Percentiles rank a stretch among this genome's conserved stretches.
Evolutionary conservation across 2,113 vertebrate genomes (phyloP).

Genomic region (Sebastes schlegelii): DNA sequence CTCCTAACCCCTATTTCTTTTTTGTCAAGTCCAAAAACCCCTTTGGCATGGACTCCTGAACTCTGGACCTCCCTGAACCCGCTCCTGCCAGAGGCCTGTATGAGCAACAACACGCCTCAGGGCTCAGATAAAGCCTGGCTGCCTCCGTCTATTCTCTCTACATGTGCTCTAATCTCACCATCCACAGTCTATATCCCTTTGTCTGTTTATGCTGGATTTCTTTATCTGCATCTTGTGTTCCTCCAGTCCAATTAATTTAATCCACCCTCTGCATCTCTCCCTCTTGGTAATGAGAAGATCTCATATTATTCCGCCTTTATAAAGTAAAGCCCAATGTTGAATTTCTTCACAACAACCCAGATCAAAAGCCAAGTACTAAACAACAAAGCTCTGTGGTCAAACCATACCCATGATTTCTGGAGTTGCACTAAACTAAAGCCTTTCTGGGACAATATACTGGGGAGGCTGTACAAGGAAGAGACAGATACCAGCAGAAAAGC

Average conservation of each 20-base stretch:
- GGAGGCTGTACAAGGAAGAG: background rate
- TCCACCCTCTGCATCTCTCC: background rate
- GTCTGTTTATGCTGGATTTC: constrained; percentile 10
- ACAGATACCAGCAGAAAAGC: background rate
- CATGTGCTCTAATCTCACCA: constrained; percentile 14
- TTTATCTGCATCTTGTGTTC: background rate
- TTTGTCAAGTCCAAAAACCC: constrained; percentile 23
- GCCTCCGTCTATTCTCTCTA: constrained; percentile 8
- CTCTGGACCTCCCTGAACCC: constrained; percentile 48
- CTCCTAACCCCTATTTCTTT: constrained; percentile 21
- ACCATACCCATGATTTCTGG: no score
- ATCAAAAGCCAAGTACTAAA: background rate
- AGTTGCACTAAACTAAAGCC: no score
- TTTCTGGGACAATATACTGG: background rate
- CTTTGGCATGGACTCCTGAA: constrained; percentile 24
- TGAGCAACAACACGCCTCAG: constrained; percentile 49
- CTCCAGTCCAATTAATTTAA: background rate
- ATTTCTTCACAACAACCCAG: background rate
- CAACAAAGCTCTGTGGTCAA: background rate
- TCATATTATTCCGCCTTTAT: background rate
- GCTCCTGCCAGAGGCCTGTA: constrained; percentile 38
- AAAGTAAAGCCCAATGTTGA: background rate
- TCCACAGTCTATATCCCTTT: constrained; percentile 34
- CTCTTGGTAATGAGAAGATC: background rate
- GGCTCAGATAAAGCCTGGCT: constrained; percentile 37